phyloP scores from a whole-genome alignment of 2,888 invertebrate species.

The Agonopterix subpropinquella region DNA sequence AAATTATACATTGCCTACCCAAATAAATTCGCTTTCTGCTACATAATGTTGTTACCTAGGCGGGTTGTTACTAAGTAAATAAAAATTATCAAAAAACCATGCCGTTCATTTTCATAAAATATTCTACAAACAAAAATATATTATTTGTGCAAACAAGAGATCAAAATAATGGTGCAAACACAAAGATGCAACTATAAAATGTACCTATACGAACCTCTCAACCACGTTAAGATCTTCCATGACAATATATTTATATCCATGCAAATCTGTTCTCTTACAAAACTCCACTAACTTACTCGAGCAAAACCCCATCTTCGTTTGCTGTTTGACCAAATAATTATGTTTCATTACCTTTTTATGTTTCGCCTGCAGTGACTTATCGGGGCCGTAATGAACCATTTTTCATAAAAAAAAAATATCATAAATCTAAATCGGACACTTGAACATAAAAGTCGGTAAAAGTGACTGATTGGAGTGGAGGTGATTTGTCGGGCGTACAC shows the following conservation, averaged over 20 bases:
- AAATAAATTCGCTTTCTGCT: too few relatives aligned
- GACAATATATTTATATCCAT: conserved; percentile 82
- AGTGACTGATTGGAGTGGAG: conserved; percentile 14
- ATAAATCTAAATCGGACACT: not conserved
- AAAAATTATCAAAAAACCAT: too few relatives aligned
- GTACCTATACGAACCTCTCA: conserved; percentile 70
- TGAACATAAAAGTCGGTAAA: not conserved
- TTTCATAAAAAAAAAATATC: not conserved
- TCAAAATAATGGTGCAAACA: too few relatives aligned
- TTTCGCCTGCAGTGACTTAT: not conserved
- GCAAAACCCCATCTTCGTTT: conserved; percentile 17
- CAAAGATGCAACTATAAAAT: too few relatives aligned
- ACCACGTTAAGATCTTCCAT: conserved; percentile 68
- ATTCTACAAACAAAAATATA: too few relatives aligned
- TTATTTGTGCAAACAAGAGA: too few relatives aligned
- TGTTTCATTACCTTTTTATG: conserved; percentile 13
- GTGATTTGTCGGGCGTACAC: conserved; percentile 28
- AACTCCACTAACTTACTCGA: conserved; percentile 66
- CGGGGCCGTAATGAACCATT: not conserved
- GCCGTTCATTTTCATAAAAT: too few relatives aligned
- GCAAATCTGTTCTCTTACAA: conserved; percentile 80
- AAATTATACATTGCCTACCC: too few relatives aligned
- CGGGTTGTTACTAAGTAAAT: too few relatives aligned
- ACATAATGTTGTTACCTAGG: too few relatives aligned
- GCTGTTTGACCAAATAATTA: not conserved